phyloP scores from a whole-genome alignment of 2,797 vertebrate species.

The Iguana delicatissima region DNA sequence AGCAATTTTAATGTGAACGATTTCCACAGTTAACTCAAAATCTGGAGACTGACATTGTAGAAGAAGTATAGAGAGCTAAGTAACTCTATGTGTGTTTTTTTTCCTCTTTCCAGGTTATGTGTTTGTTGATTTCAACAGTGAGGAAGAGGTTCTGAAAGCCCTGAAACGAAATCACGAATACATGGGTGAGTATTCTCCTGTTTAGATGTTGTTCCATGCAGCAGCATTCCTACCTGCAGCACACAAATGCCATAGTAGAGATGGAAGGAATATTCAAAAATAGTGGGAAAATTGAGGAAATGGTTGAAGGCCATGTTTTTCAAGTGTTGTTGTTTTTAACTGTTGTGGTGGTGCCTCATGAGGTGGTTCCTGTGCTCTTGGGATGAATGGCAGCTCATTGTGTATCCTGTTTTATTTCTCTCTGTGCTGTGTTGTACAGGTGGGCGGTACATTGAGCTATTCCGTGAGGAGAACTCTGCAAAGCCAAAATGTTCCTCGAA shows the following conservation, averaged over 20 bases:
- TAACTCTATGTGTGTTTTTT: background rate
- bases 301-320: no score
- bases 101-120: constrained; percentile 85
- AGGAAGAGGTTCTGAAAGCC: constrained; percentile 89
- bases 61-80: constrained; percentile 22
- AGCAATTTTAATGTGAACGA: no score
- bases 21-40: no score
- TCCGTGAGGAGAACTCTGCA: constrained; percentile 70
- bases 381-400: background rate
- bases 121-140: constrained; percentile 91
- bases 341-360: no score
- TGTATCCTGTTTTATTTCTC: background rate
- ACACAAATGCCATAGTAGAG: no score
- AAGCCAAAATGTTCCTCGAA: constrained; percentile 55
- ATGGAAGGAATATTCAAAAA: no score
- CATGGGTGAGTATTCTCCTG: constrained; percentile 82
- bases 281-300: no score
- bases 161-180: constrained; percentile 92
- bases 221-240: background rate
- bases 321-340: no score
- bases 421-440: constrained; percentile 74
- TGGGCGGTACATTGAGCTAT: constrained; percentile 90
- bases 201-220: background rate
- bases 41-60: background rate
- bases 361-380: background rate